These are phyloP conservation scores for Trachelus troglodyta DNA, from an alignment of 2,888 invertebrate genomes.

Conservation along the genomic window DNA sequence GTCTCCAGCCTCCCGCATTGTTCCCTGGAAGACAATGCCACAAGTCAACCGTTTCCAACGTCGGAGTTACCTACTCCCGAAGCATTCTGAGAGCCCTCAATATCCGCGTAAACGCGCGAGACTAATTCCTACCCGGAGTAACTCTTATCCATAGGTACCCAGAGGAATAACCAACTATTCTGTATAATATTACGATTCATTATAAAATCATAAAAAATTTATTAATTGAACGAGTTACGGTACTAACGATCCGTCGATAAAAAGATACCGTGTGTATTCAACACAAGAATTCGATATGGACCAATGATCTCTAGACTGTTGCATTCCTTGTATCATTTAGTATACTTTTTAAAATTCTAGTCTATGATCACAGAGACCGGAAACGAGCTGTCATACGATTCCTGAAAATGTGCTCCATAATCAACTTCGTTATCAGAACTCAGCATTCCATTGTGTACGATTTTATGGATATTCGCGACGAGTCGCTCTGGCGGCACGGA, in stretches of 20 bases:
- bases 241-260: not conserved
- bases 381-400: not conserved
- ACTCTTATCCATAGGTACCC: not conserved
- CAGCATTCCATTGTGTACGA: not conserved
- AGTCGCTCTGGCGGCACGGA: not conserved
- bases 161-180: not conserved
- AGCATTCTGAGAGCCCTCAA: not conserved
- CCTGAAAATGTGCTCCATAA: not conserved
- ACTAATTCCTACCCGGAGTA: not conserved
- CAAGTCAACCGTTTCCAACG: slow-evolving; percentile 8
- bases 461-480: not conserved
- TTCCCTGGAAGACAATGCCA: slow-evolving; percentile 3
- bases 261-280: too few species aligned
- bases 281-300: not conserved
- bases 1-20: not conserved
- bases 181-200: not conserved
- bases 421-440: not conserved
- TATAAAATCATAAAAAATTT: too few species aligned
- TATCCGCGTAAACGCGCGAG: not conserved
- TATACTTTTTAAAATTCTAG: not conserved
- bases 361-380: not conserved
- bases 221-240: too few species aligned
- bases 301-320: not conserved
- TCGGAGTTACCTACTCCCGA: slow-evolving; percentile 1
- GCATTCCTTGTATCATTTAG: not conserved